Percentiles rank a stretch among this genome's conserved stretches.
phyloP scores from a whole-genome alignment of 1,140 invertebrate genomes.

The Papilio polyxenes region DNA sequence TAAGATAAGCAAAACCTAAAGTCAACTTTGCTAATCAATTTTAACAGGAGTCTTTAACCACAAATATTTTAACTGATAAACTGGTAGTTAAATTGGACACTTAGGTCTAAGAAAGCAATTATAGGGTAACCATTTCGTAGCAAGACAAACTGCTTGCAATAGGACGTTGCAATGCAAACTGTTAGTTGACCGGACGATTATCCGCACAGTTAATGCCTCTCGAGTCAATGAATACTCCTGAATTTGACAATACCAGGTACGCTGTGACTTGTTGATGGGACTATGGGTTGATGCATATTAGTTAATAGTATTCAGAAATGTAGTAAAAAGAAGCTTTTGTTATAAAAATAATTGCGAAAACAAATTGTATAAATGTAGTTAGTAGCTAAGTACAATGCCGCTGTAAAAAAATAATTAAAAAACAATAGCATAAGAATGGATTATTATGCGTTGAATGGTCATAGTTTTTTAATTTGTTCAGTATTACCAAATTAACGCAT shows the following conservation, averaged over 20 bases:
- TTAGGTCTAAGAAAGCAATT: constrained; percentile 12
- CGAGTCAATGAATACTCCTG: constrained; percentile 27
- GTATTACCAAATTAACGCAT: too few species aligned
- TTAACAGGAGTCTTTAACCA: neutral
- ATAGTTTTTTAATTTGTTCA: too few species aligned
- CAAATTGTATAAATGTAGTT: too few species aligned
- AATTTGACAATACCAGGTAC: constrained; percentile 24
- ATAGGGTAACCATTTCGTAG: constrained; percentile 17
- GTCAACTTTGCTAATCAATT: neutral
- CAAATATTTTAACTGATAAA: neutral
- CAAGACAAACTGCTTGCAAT: constrained; percentile 31
- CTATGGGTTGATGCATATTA: neutral
- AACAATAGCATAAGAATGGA: too few species aligned
- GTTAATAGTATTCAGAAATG: neutral
- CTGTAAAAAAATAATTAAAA: too few species aligned
- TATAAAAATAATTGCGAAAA: constrained; percentile 1
- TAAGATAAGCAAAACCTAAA: neutral
- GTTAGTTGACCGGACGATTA: constrained; percentile 34
- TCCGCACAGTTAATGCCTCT: constrained; percentile 31
- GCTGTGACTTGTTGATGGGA: constrained; percentile 10
- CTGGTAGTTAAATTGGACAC: neutral
- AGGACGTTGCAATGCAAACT: constrained; percentile 28
- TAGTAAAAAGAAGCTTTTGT: constrained; percentile 25
- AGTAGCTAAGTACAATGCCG: too few species aligned
- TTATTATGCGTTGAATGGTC: too few species aligned